Base-by-base conservation (phyloP, 2,797 vertebrate genomes). In the Sebastes diploproa region DNA sequence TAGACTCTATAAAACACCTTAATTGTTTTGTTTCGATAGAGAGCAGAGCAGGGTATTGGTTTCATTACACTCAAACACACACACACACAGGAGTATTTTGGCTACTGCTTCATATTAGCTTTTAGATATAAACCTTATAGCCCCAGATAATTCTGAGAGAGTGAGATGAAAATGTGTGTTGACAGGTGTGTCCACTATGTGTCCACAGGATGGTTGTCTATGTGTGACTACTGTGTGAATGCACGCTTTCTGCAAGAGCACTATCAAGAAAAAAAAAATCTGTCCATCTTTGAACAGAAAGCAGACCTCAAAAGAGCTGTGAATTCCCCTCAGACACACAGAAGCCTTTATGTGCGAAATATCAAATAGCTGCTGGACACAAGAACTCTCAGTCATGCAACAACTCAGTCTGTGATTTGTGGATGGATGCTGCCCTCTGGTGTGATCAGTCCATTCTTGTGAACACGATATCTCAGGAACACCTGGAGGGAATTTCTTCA, bases 401-500 rank as follows among this genome's bases (percentile, higher is more conserved):
- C 25, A n/a, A 0, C 25, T 55, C 29, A 72, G 29, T 64, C 12
- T 52, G n/a, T n/a, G 9, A 29, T 77, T 60, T 59, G 3, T 83
- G 64, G 58, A 7, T 12, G 20, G 60, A 82, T 86, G 81, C 82
- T 91, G 88, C 90, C 89, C 89, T 55, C 92, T 90, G 59, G 77
- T 91, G 9, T 16, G 46, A 72, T 61, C 11, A 8, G 46, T 50
- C 46, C 46, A 50, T 50, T 50, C 46, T 50, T 20, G 46, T 18
- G 16, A 20, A 50, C 46, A 50, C 7, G 46, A 50, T 50, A 50
- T 50, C 46, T 50, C 46, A 50, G 46, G 46, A 50, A 50, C 46
- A 50, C 18, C 46, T 18, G 42, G 16, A 7, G 14, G 42, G 42
- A 46, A 46, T 46, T 46, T 46, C 42, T 46, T 46, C 16, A 46